Evolutionary conservation across 2,888 invertebrate species (phyloP).

Genomic region (Diarsia mendica): DNA sequence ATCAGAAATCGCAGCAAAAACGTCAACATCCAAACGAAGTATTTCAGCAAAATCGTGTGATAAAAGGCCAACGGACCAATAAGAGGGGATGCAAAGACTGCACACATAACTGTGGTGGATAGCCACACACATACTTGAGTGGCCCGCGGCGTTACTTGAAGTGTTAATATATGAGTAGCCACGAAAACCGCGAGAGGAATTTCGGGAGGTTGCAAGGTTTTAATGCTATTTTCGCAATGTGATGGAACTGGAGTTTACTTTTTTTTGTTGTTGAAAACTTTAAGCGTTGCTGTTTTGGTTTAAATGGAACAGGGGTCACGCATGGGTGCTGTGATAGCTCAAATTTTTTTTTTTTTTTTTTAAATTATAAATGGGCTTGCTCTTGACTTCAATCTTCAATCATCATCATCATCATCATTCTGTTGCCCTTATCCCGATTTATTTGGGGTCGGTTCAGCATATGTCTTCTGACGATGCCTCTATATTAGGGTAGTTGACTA

Average conservation of each 20-base stretch:
- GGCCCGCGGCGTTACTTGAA: conserved; percentile 46
- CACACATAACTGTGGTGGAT: conserved; percentile 51
- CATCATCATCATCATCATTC: too few species aligned
- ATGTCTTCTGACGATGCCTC: too few species aligned
- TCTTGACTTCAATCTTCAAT: too few species aligned
- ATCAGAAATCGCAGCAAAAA: conserved; percentile 9
- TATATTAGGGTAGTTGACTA: too few species aligned
- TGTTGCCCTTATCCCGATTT: too few species aligned
- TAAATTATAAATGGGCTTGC: too few species aligned
- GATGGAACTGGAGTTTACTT: neutral
- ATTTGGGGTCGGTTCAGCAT: too few species aligned
- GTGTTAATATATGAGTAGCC: conserved; percentile 61
- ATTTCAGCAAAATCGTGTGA: conserved; percentile 29
- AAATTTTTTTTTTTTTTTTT: too few species aligned
- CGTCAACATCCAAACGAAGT: neutral
- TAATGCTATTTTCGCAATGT: neutral
- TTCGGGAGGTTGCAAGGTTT: conserved; percentile 10
- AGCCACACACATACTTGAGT: conserved; percentile 53
- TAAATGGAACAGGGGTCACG: too few species aligned
- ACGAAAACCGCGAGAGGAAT: conserved; percentile 44
- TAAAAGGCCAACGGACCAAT: conserved; percentile 24
- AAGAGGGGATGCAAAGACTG: conserved; percentile 56
- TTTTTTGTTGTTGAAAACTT: neutral
- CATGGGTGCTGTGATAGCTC: too few species aligned
- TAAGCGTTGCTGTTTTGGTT: too few species aligned